A percentile compares a stretch with the other conserved stretches of the same genome.
phyloP scores from a whole-genome alignment of 2,113 vertebrate genomes.

The Tinamus guttatus region DNA sequence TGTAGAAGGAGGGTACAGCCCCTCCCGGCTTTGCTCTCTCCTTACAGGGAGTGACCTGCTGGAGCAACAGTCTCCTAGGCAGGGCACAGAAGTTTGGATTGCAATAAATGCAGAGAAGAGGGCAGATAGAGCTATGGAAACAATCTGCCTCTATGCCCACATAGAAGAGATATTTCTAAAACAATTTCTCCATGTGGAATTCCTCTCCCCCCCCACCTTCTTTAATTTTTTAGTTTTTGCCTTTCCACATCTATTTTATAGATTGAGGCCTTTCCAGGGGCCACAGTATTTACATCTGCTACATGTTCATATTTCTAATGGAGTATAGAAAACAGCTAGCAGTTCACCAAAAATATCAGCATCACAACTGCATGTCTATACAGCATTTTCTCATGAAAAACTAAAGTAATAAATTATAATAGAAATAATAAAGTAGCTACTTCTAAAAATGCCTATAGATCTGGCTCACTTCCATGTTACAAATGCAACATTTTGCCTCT shows the following conservation, averaged over 20 bases:
- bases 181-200: not conserved
- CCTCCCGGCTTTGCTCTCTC: not conserved
- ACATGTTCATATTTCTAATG: not conserved
- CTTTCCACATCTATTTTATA: not conserved
- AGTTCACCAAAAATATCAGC: not conserved
- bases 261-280: not conserved
- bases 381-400: not conserved
- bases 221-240: not conserved
- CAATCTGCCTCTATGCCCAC: rapidly evolving
- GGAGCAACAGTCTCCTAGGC: not conserved
- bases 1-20: not conserved
- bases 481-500: not conserved
- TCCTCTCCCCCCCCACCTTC: too few relatives aligned
- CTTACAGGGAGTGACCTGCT: not conserved
- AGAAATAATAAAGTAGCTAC: not conserved
- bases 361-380: not conserved
- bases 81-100: not conserved
- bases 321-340: not conserved
- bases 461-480: not conserved
- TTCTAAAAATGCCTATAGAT: not conserved
- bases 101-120: not conserved
- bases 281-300: not conserved
- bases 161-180: not conserved
- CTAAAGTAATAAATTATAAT: not conserved
- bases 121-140: too few relatives aligned